A percentile compares a stretch with the other conserved stretches of the same genome.
Conservation (phyloP, 2,888 invertebrate genomes). For the Clivina fossor region DNA sequence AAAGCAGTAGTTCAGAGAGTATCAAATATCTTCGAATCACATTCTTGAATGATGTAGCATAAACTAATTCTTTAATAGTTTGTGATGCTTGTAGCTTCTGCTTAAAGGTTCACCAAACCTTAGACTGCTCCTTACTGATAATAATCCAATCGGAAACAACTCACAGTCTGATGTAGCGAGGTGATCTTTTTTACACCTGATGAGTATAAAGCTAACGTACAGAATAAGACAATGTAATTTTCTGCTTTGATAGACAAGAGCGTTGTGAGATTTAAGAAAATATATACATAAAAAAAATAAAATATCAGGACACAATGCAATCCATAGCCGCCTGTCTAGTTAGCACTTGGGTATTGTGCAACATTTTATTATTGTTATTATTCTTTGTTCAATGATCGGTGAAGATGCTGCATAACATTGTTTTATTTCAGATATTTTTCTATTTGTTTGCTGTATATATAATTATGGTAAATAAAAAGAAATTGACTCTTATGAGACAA, state of each 20-base stretch:
- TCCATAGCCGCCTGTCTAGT: conserved; percentile 26
- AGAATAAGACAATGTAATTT: conserved; percentile 53
- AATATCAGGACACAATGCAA: too few relatives aligned
- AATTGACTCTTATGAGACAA: too few relatives aligned
- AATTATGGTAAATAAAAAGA: too few relatives aligned
- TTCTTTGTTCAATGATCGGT: too few relatives aligned
- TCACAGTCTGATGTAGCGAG: conserved; percentile 19
- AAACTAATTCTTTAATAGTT: conserved; percentile 52
- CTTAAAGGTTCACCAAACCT: conserved; percentile 39
- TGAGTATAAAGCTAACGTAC: conserved; percentile 43
- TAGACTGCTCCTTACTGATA: conserved; percentile 26
- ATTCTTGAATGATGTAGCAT: conserved; percentile 52
- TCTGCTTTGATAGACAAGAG: conserved; percentile 50
- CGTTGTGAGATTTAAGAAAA: conserved; percentile 37
- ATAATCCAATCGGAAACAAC: background rate
- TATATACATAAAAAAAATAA: too few relatives aligned
- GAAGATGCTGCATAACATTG: too few relatives aligned
- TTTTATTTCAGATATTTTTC: too few relatives aligned
- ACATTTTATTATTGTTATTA: too few relatives aligned
- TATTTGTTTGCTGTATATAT: too few relatives aligned
- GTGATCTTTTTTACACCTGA: conserved; percentile 29
- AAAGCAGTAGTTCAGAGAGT: conserved; percentile 31
- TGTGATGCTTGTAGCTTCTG: conserved; percentile 50
- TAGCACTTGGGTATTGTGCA: conserved; percentile 21
- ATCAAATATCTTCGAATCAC: conserved; percentile 50